Percentiles rank a stretch among this genome's conserved stretches.
Conservation (phyloP, 2,113 vertebrate genomes). For the Stercorarius parasiticus region DNA sequence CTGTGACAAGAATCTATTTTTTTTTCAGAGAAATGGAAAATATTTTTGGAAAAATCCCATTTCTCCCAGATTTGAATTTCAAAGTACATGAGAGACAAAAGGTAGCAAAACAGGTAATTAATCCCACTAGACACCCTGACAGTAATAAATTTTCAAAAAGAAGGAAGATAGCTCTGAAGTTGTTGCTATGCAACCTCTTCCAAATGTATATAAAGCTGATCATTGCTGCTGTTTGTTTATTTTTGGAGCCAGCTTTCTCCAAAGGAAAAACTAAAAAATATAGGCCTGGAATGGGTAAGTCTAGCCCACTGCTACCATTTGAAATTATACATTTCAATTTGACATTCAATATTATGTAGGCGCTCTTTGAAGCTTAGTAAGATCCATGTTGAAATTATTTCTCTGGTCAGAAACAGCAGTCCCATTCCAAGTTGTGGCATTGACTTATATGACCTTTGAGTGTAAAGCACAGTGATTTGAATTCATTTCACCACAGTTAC, state of each 20-base stretch:
- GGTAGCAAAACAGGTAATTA: slow-evolving; percentile 17
- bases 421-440: neutral
- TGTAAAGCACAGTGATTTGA: neutral
- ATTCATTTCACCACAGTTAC: neutral
- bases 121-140: neutral
- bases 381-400: neutral
- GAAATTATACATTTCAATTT: neutral
- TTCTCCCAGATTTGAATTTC: neutral
- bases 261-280: neutral
- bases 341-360: neutral
- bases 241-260: neutral
- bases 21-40: neutral
- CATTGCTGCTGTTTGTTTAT: neutral
- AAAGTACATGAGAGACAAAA: neutral
- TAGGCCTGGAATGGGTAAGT: neutral
- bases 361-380: neutral
- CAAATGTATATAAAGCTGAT: neutral
- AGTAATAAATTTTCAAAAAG: slow-evolving; percentile 16
- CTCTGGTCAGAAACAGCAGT: neutral
- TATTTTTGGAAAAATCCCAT: neutral
- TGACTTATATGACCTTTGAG: neutral
- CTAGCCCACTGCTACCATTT: neutral
- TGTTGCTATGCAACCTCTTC: slow-evolving; percentile 49
- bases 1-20: neutral
- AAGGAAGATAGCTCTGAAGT: neutral